These are phyloP conservation scores for Siniperca undulata DNA, from an alignment of 2,797 vertebrate species.

Conservation along the genomic window DNA sequence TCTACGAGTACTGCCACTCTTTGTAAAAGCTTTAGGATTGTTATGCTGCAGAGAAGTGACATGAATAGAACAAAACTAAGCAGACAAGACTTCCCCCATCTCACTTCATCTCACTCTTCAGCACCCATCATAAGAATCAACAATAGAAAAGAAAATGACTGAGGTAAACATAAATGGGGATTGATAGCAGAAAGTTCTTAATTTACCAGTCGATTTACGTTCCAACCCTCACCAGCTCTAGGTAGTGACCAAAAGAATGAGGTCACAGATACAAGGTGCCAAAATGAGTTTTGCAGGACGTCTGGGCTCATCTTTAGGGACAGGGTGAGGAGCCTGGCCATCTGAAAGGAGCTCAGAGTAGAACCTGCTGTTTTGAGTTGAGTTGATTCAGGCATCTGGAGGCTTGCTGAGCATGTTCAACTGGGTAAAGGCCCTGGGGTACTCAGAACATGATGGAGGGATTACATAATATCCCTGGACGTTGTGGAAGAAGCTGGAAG, in stretches of 20 bases:
- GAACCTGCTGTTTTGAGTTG: background rate
- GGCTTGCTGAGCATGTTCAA: background rate
- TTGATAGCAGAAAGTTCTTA: too few species aligned
- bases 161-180: background rate
- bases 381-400: background rate
- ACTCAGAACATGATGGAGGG: too few species aligned
- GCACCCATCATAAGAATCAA: too few species aligned
- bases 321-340: background rate
- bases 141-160: background rate
- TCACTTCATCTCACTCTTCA: too few species aligned
- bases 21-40: too few species aligned
- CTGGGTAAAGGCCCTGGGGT: background rate
- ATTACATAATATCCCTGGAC: too few species aligned
- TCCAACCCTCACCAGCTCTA: background rate
- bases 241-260: background rate
- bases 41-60: too few species aligned
- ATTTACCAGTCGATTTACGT: background rate
- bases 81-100: too few species aligned
- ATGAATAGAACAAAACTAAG: too few species aligned
- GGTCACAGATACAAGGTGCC: background rate
- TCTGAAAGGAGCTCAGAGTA: background rate
- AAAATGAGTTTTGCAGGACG: background rate
- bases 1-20: background rate
- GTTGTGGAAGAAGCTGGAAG: too few species aligned
- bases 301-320: background rate